Base-by-base conservation (phyloP, 2,797 vertebrate species). In the Mustela erminea region DNA sequence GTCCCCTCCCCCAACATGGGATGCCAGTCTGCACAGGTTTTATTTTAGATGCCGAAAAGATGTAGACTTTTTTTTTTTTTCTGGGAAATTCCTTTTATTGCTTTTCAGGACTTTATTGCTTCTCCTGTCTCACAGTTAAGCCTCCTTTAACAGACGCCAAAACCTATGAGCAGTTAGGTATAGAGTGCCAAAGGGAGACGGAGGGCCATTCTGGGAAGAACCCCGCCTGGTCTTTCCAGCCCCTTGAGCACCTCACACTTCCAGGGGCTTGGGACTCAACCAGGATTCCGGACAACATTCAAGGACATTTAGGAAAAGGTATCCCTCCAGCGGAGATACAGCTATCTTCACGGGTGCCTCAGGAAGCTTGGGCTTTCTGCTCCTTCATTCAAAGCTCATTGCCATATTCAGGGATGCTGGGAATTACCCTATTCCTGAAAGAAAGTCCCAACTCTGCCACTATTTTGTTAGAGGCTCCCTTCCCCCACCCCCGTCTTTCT, bases 121-220 rank as follows among this genome's bases (percentile, higher is more conserved):
- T 96, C 96, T 98, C 68, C 95, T 90, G 96, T 94, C 97, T 97
- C 96, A 95, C 32, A 70, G 94, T 87, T 96, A 96, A 97, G 86
- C 94, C 93, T 94, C 75, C 64, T 93, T 86, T 93, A 74, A 75
- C 92, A 96, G 97, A 97, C 52, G 92, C 94, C 96, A 94, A 96
- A 94, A 68, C 87, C 78, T 68, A 21, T 2, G 66, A 17, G n/a
- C 52, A 70, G 89, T 54, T 23, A 56, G 72, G 87, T 29, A 7
- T 1, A 18, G 41, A 17, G 15, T 93, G 93, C 87, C 88, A 93
- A 52, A 49, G 12, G n/a, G 12, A 13, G 46, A 17, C 1, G 77
- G 84, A 13, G 13, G 35, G 54, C 3, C 3, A 38, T 1, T 32
- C 85, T 56, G 77, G 25, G 62, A 32, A 43, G 72, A 66, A 12